Conservation (phyloP, 2,888 invertebrate species). For the Drosophila colorata region DNA sequence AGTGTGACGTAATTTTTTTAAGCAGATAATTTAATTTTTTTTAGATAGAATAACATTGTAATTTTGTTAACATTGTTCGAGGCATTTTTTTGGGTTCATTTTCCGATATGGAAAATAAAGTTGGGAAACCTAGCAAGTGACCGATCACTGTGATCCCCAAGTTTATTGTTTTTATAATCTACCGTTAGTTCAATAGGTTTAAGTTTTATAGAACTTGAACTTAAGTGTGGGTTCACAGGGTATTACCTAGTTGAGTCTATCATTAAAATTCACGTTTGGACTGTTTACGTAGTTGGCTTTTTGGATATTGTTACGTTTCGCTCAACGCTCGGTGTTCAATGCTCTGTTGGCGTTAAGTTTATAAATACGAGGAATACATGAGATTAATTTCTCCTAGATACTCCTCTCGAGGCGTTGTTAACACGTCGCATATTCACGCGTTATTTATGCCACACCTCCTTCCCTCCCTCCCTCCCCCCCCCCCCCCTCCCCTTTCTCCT, state of each 20-base stretch:
- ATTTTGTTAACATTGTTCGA: too few relatives aligned
- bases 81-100: too few relatives aligned
- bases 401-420: slow-evolving; percentile 64
- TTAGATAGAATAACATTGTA: too few relatives aligned
- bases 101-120: too few relatives aligned
- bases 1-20: too few relatives aligned
- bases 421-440: slow-evolving; percentile 70
- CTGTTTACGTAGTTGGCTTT: slow-evolving; percentile 25
- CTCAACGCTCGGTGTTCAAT: slow-evolving; percentile 10
- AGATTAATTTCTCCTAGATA: slow-evolving; percentile 29
- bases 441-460: slow-evolving; percentile 55
- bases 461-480: neutral
- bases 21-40: too few relatives aligned
- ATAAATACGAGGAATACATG: slow-evolving; percentile 40
- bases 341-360: slow-evolving; percentile 45
- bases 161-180: too few relatives aligned
- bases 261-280: neutral
- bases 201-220: too few relatives aligned
- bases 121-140: too few relatives aligned
- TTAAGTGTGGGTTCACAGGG: slow-evolving; percentile 2
- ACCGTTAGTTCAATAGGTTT: too few relatives aligned
- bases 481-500: too few relatives aligned
- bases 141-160: too few relatives aligned
- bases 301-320: slow-evolving; percentile 35
- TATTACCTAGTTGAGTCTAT: neutral